Conservation (phyloP, 2,888 invertebrate genomes). For the Xanthorhoe designata region DNA sequence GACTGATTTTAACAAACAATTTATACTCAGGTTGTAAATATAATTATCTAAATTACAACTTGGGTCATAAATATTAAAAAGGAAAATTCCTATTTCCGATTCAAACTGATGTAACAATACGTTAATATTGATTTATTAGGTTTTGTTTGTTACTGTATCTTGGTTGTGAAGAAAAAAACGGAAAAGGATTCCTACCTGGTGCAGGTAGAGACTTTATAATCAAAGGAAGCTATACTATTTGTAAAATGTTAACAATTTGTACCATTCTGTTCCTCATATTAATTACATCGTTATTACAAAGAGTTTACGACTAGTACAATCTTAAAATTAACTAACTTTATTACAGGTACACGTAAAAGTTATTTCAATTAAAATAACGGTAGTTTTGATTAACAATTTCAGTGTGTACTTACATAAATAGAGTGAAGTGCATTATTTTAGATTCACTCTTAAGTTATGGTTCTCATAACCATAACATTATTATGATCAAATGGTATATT, state of each 20-base stretch:
- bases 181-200: conserved; percentile 7
- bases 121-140: neutral
- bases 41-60: neutral
- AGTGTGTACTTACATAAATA: neutral
- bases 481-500: too few species aligned
- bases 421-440: too few species aligned
- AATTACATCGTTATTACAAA: too few species aligned
- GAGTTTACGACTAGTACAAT: too few species aligned
- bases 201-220: conserved; percentile 25
- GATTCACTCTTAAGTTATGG: too few species aligned
- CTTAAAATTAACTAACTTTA: neutral
- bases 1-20: too few species aligned
- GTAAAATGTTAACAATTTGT: neutral
- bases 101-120: neutral
- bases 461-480: too few species aligned
- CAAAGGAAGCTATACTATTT: conserved; percentile 27
- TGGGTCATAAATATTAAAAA: neutral
- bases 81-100: neutral
- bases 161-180: neutral
- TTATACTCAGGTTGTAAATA: neutral
- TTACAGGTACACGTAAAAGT: neutral
- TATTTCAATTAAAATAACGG: neutral
- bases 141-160: neutral
- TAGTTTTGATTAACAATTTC: conserved; percentile 6
- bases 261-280: too few species aligned